Base-by-base conservation (phyloP, 1,140 invertebrate species). In the Solenopsis fugax region DNA sequence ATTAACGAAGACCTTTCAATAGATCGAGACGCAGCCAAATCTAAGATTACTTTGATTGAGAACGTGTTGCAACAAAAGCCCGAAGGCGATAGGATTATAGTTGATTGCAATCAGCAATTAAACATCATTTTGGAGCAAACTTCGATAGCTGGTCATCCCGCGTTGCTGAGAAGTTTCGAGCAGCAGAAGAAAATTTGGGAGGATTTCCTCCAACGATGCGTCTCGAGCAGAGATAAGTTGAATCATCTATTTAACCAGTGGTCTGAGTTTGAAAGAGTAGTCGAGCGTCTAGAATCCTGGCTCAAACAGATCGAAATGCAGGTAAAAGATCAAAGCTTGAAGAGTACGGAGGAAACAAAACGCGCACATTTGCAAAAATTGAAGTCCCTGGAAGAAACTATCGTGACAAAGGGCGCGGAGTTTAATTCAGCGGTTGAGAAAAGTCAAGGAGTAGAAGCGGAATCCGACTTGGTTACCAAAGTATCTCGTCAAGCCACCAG, bases 271-370 rank as follows among this genome's bases (percentile, higher is more conserved):
- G 97, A 98, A 92, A 96, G 96, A 34, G 96, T 97, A 4, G 96
- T 98, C 54, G 97, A 98, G 80, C 95, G 96, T 86, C 95, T 99
- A 1, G 97, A 97, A 90, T 95, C 96, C 64, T 99, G 98, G 98
- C 95, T 98, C 18, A 98, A 98, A 92, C 96, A 97, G 58, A 97
- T 97, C 92, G 98, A 99, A 95, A 96, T 96, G 65, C 96, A 98
- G 93, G 96, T 99, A 0, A 98, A 98, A 94, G 98, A 99, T 94
- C 98, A 98, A 94, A 98, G 98, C 89, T 95, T 99, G 6, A 98
- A 98, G 93, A 98, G 97, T 92, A 98, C 97, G 7, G 96, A 98
- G 24, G 97, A 97, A 85, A 96, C 98, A 0, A 99, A 99, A 94
- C 95, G 97, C 85, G 95, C 95, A 16, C 98, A 99, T 95, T 96